Evolutionary conservation across 2,113 vertebrate genomes (phyloP).

Genomic region (Bufo gargarizans): DNA sequence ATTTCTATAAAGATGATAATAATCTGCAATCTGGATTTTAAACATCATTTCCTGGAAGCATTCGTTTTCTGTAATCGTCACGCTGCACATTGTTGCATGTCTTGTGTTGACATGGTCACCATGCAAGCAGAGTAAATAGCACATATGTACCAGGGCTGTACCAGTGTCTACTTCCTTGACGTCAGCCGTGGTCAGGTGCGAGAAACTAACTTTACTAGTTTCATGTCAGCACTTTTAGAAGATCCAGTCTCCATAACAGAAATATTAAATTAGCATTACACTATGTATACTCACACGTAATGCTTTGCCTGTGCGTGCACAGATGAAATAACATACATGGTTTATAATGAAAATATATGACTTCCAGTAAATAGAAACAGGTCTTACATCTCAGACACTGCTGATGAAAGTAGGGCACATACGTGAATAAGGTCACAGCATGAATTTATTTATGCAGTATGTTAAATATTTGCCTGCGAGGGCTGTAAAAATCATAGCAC

Average conservation of each 20-base stretch:
- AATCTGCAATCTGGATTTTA: no score
- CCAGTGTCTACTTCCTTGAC: conserved; percentile 44
- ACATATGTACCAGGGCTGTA: background rate
- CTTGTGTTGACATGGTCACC: conserved; percentile 20
- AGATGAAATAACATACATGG: no score
- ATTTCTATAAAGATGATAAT: no score
- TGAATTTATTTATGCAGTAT: background rate
- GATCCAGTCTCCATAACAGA: no score
- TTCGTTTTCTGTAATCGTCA: background rate
- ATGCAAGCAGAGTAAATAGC: conserved; percentile 40
- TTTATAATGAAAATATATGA: background rate
- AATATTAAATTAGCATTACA: background rate
- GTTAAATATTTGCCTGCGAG: no score
- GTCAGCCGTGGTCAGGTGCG: conserved; percentile 35
- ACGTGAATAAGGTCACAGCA: background rate
- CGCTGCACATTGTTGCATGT: background rate
- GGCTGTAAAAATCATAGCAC: no score
- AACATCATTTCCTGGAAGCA: no score
- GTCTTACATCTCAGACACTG: background rate
- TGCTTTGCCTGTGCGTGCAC: no score
- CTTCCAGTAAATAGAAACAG: background rate
- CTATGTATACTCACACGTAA: no score
- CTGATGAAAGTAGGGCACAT: background rate
- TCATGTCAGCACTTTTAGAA: conserved; percentile 20
- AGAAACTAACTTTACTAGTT: conserved; percentile 36